Conservation (phyloP, 2,113 vertebrate genomes). For the Rhipidura dahli region DNA sequence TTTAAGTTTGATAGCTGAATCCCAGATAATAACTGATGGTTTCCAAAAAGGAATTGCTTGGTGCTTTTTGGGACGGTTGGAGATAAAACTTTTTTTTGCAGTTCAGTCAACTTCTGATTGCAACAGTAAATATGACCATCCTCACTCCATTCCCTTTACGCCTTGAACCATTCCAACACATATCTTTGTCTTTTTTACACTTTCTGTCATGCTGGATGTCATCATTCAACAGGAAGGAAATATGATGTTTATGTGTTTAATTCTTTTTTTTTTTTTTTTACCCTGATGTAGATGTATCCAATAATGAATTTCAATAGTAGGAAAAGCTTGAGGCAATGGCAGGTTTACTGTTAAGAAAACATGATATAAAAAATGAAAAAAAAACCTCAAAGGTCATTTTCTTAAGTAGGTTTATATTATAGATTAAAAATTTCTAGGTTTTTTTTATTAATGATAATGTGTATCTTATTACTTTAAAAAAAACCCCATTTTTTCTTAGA, state of each 20-base stretch:
- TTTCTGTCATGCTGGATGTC: neutral
- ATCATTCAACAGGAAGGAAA: neutral
- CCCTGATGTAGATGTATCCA: neutral
- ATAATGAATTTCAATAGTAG: neutral
- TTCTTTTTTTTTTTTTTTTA: neutral
- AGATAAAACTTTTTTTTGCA: neutral
- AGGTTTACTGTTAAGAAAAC: neutral
- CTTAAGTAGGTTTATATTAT: neutral
- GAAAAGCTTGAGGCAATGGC: neutral
- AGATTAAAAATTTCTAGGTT: neutral
- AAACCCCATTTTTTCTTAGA: neutral
- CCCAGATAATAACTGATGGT: neutral
- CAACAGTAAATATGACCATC: neutral
- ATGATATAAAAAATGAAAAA: neutral
- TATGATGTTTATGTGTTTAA: neutral
- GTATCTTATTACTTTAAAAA: neutral
- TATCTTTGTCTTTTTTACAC: neutral
- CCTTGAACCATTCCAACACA: rapidly evolving
- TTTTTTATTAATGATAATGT: neutral
- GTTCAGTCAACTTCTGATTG: neutral
- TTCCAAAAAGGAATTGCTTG: rapidly evolving
- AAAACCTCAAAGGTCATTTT: neutral
- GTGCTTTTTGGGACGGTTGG: neutral
- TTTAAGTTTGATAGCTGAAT: neutral
- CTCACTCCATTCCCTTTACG: rapidly evolving